Percentiles rank a stretch among this genome's conserved stretches.
These are phyloP conservation scores for Ciconia boyciana DNA, from an alignment of 2,113 vertebrate genomes.

Conservation along the genomic window DNA sequence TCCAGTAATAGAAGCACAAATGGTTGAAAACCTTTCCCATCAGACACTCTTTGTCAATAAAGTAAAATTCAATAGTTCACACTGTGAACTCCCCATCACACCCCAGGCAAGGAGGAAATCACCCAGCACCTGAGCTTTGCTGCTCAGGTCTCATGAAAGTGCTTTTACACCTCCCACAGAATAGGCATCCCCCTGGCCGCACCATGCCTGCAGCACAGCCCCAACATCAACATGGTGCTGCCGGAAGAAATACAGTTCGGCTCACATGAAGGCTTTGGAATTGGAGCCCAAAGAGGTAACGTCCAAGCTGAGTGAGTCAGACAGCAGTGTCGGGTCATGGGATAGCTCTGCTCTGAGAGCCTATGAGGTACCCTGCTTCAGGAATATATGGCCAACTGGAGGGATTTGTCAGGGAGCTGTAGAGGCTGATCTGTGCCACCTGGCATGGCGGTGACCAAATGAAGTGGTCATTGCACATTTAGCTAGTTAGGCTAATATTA, in stretches of 20 bases:
- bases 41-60: neutral
- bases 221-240: neutral
- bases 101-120: neutral
- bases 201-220: neutral
- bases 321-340: neutral
- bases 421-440: neutral
- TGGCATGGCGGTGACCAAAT: neutral
- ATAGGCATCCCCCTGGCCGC: neutral
- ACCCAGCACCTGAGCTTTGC: neutral
- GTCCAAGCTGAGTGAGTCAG: neutral
- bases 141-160: neutral
- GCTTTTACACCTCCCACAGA: neutral
- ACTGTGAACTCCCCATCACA: neutral
- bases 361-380: neutral
- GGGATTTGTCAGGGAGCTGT: neutral
- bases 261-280: neutral
- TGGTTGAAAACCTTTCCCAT: neutral
- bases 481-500: neutral
- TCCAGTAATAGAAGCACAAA: neutral
- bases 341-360: neutral
- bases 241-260: neutral
- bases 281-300: neutral
- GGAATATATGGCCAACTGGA: neutral
- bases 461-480: neutral
- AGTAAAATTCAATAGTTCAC: neutral